phyloP scores from a whole-genome alignment of 2,888 invertebrate genomes.

The Agrenia bidenticulata region DNA sequence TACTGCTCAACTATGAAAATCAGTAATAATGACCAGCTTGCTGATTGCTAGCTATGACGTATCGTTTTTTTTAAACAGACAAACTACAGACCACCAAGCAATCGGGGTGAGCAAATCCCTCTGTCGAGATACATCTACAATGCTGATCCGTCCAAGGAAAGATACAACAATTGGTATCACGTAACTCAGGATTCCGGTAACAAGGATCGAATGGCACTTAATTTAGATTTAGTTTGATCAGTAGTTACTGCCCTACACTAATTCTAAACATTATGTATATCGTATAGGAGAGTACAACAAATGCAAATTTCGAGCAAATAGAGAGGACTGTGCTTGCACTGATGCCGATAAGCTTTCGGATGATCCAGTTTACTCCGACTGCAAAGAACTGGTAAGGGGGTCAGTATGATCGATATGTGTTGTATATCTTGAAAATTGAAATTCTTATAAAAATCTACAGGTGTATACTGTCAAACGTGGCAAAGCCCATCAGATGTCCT shows the following conservation, averaged over 20 bases:
- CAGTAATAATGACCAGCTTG: neutral
- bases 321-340: conserved; percentile 35
- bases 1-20: no score
- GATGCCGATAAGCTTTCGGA: conserved; percentile 33
- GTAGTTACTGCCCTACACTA: neutral
- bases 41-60: no score
- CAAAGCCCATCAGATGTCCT: conserved; percentile 11
- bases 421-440: neutral
- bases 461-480: conserved; percentile 33
- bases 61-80: no score
- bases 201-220: neutral
- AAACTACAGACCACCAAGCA: conserved; percentile 48
- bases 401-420: no score
- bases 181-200: conserved; percentile 31
- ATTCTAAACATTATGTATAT: no score
- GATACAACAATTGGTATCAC: conserved; percentile 27
- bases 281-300: conserved; percentile 27
- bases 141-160: conserved; percentile 30
- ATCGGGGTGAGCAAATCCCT: conserved; percentile 35
- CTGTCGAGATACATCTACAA: conserved; percentile 44
- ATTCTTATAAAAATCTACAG: conserved; percentile 16
- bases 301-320: conserved; percentile 17
- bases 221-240: neutral
- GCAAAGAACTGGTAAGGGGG: conserved; percentile 39
- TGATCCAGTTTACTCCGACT: conserved; percentile 40